These are phyloP conservation scores for Neoaliturus tenellus DNA, from an alignment of 2,888 invertebrate species.

Conservation along the genomic window DNA sequence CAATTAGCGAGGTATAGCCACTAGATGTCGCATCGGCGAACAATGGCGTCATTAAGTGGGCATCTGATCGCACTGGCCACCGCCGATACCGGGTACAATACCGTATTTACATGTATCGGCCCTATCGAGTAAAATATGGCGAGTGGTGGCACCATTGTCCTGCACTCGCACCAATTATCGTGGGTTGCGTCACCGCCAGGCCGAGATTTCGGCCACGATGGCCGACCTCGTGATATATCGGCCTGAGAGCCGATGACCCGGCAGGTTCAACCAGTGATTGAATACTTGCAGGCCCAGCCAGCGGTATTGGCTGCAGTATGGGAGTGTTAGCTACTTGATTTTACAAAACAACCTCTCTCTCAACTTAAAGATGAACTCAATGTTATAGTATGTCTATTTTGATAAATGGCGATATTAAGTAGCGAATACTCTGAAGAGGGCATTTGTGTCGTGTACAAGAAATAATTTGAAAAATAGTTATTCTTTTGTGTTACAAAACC, in stretches of 20 bases:
- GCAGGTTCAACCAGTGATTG: too few species aligned
- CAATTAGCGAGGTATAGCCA: constrained; percentile 32
- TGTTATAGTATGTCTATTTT: too few species aligned
- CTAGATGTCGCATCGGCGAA: constrained; percentile 22
- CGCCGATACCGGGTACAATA: constrained; percentile 32
- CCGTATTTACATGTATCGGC: constrained; percentile 49
- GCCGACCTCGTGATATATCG: not conserved
- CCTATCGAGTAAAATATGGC: constrained; percentile 46
- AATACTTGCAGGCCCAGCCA: too few species aligned
- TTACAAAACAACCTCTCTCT: too few species aligned
- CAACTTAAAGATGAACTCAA: too few species aligned
- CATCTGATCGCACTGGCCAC: not conserved
- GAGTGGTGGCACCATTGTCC: not conserved
- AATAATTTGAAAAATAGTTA: too few species aligned
- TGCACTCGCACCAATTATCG: constrained; percentile 30
- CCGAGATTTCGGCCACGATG: constrained; percentile 11
- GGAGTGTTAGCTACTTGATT: too few species aligned
- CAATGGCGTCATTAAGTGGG: constrained; percentile 27
- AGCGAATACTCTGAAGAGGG: too few species aligned
- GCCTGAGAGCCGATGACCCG: not conserved
- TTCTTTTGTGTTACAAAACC: too few species aligned
- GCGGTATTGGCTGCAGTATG: too few species aligned
- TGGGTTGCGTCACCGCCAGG: not conserved
- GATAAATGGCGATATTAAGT: too few species aligned
- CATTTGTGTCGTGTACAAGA: too few species aligned